Percentiles rank a stretch among this genome's conserved stretches.
Evolutionary conservation across 2,888 invertebrate species (phyloP).

Genomic region (Ichneumon xanthorius): DNA sequence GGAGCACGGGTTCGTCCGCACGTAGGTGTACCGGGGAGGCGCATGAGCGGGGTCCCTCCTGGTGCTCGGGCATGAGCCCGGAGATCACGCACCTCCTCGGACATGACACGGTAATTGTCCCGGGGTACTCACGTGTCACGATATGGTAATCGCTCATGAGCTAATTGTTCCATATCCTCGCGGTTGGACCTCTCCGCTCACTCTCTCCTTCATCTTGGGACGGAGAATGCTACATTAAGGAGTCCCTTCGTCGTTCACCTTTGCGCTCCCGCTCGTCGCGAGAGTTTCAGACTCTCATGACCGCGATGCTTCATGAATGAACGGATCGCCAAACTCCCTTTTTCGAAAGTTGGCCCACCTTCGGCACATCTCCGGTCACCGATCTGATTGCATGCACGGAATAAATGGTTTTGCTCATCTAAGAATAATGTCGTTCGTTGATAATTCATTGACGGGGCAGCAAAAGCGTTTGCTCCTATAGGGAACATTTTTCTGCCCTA

Average conservation of each 20-base stretch:
- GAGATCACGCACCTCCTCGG: slow-evolving; percentile 63
- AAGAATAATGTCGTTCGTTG: not conserved
- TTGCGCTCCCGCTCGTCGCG: slow-evolving; percentile 55
- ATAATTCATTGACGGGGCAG: too few relatives aligned
- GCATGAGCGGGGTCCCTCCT: slow-evolving; percentile 9
- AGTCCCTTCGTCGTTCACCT: slow-evolving; percentile 60
- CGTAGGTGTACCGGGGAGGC: slow-evolving; percentile 41
- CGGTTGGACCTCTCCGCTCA: slow-evolving; percentile 36
- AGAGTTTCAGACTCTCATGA: not conserved
- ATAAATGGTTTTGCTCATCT: not conserved
- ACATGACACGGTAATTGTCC: slow-evolving; percentile 74
- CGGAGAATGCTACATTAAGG: slow-evolving; percentile 51
- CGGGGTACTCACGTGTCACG: slow-evolving; percentile 70
- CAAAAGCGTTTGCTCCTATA: too few relatives aligned
- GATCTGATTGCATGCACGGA: too few relatives aligned
- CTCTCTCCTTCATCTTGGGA: slow-evolving; percentile 43
- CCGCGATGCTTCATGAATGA: not conserved
- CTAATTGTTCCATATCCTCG: slow-evolving; percentile 72
- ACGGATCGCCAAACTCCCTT: not conserved
- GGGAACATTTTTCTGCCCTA: too few relatives aligned
- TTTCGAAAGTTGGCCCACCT: not conserved
- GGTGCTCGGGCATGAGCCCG: slow-evolving; percentile 34
- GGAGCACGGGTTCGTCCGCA: slow-evolving; percentile 30
- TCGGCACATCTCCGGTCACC: not conserved
- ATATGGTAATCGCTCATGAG: slow-evolving; percentile 73